Evolutionary conservation across 2,888 invertebrate species (phyloP).

Genomic region (Molorchus minor): DNA sequence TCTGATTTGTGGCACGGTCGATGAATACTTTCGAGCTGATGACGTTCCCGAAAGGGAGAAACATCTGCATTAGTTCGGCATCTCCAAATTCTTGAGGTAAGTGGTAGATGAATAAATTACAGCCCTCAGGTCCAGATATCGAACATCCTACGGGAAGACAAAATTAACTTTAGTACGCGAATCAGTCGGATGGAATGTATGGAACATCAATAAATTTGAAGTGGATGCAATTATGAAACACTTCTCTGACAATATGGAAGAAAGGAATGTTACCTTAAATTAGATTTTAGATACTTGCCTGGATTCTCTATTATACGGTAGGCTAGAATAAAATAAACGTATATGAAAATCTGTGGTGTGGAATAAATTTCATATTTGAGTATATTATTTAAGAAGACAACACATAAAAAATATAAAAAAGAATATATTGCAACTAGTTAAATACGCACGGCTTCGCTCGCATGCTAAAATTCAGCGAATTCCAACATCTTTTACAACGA

Average conservation of each 20-base stretch:
- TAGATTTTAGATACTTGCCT: constrained; percentile 40
- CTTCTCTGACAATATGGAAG: constrained; percentile 38
- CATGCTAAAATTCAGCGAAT: too few relatives aligned
- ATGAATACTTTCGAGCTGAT: constrained; percentile 99
- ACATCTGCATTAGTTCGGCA: constrained; percentile 99
- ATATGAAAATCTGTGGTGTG: constrained; percentile 2
- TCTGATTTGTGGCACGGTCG: constrained; percentile 99
- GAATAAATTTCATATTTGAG: too few relatives aligned
- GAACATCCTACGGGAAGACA: constrained; percentile 77
- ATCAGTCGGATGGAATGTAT: not conserved
- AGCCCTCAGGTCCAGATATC: constrained; percentile 98
- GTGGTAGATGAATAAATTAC: constrained; percentile 99
- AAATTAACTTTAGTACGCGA: constrained; percentile 1
- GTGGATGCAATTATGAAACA: constrained; percentile 13
- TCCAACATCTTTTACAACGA: too few relatives aligned
- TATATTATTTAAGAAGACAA: too few relatives aligned
- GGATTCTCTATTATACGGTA: constrained; percentile 44
- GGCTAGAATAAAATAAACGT: constrained; percentile 39
- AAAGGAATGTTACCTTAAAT: constrained; percentile 40
- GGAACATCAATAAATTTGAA: not conserved
- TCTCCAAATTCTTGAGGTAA: constrained; percentile 99
- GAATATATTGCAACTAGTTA: too few relatives aligned
- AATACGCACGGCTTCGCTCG: too few relatives aligned
- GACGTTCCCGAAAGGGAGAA: constrained; percentile 98
- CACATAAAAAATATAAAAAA: too few relatives aligned